Base-by-base conservation (phyloP, 1,140 invertebrate genomes). In the Drosophila santomea region DNA sequence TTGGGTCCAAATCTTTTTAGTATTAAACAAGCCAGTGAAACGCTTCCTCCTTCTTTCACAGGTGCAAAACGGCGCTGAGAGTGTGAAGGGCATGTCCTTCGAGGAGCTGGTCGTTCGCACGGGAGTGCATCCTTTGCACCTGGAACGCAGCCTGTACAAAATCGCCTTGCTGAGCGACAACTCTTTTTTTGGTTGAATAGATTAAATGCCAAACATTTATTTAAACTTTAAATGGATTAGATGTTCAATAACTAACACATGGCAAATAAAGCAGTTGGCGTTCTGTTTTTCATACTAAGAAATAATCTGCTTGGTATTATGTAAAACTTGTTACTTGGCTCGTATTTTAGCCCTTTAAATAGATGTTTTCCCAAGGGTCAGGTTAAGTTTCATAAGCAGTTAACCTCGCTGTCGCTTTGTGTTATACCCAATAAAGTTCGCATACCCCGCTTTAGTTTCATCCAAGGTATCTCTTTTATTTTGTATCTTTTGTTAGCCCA, bases 401-500 rank as follows among this genome's bases (percentile, higher is more conserved):
- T 63, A 63, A 60, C 56, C 56, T 20, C 61, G 25, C 15, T 3
- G 25, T 50, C 6, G 36, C 59, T 66, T 61, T 60, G 56, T 28
- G 43, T 59, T 28, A 60, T 6, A 38, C 35, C 35, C 28, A 66
- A 20, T 44, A 38, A 23, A 35, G 17, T 48, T 48, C 12, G 35
- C 44, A 25, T 67, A 15, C 58, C 35, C 6, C 20, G 36, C 32
- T 51, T 43, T 38, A 66, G 61, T 50, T 44, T 58, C 50, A 71
- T 71, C 67, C 57, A 39, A 17, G 43, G 51, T 15, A 47, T 43
- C 55, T 75, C 56, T 35, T 44, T 51, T 60, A 50, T 64, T 64
- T 67, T 73, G 78, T 60, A 60, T 79, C 74, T 74, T 82, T 84
- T 78, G 64, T 80, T 60, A 38, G 80, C 48, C 68, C 68, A 78